phyloP scores from a whole-genome alignment of 2,797 vertebrate species.

The Notoglanidium macrostoma region DNA sequence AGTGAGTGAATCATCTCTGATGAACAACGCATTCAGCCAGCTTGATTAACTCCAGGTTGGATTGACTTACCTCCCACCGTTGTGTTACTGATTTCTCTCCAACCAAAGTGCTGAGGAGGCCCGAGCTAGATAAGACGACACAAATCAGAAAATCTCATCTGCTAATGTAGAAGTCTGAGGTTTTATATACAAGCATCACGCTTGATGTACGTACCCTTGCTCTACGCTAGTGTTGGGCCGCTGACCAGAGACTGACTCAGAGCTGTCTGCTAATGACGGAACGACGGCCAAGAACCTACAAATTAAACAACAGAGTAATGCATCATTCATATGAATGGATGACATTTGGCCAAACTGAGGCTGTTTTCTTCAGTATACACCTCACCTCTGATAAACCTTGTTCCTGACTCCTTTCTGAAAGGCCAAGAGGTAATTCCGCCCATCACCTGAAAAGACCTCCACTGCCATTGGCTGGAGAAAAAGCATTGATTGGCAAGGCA shows the following conservation, averaged over 20 bases:
- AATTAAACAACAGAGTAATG: slow-evolving; percentile 21
- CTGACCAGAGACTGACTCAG: slow-evolving; percentile 96
- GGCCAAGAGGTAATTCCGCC: slow-evolving; percentile 93
- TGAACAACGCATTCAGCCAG: neutral
- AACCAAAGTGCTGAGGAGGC: slow-evolving; percentile 94
- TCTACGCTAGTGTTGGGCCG: slow-evolving; percentile 98
- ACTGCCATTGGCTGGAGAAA: slow-evolving; percentile 89
- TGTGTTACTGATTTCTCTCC: slow-evolving; percentile 98
- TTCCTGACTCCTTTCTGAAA: slow-evolving; percentile 98
- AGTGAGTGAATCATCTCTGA: neutral
- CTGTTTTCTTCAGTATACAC: neutral
- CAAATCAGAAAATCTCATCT: neutral
- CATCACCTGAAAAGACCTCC: slow-evolving; percentile 97
- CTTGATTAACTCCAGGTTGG: neutral
- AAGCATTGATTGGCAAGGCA: neutral
- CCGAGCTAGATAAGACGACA: slow-evolving; percentile 77
- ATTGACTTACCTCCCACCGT: slow-evolving; percentile 88
- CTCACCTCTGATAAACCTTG: slow-evolving; percentile 98
- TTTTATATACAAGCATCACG: neutral
- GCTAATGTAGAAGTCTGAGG: neutral
- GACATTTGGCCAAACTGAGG: neutral
- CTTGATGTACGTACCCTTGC: slow-evolving; percentile 82
- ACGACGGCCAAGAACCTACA: slow-evolving; percentile 95
- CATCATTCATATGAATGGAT: neutral
- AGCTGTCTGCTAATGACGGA: slow-evolving; percentile 96